Evolutionary conservation across 1,140 invertebrate genomes (phyloP).

Genomic region (Bradysia coprophila): DNA sequence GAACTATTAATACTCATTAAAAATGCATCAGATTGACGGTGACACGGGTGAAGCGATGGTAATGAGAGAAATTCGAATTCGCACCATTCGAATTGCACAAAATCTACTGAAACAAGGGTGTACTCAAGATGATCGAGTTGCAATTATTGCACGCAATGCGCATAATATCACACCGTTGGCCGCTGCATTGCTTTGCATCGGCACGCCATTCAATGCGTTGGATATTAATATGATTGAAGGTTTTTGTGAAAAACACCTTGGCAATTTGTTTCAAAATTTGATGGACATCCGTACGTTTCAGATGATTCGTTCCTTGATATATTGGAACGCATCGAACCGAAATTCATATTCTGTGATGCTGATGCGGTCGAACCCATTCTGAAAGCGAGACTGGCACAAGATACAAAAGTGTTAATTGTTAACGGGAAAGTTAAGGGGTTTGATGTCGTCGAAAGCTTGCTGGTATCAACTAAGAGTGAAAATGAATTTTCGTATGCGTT

Average conservation of each 20-base stretch:
- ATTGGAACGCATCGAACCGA: background rate
- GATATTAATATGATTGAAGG: background rate
- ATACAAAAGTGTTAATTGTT: background rate
- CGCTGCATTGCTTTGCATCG: background rate
- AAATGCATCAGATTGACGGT: background rate
- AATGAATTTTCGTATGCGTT: background rate
- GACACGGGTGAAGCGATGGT: background rate
- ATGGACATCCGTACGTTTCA: background rate
- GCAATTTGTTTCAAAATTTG: background rate
- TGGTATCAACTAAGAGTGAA: background rate
- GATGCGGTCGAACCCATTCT: background rate
- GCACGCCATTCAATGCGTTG: background rate
- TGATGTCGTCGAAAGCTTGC: background rate
- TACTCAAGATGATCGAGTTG: background rate
- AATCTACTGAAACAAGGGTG: background rate
- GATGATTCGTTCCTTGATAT: background rate
- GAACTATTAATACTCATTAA: background rate
- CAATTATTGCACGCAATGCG: background rate
- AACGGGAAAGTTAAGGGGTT: background rate
- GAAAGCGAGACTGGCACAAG: background rate
- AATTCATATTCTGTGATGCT: background rate
- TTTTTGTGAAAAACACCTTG: background rate
- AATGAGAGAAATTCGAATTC: background rate
- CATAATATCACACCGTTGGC: background rate
- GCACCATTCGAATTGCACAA: background rate